Percentiles rank a stretch among this genome's conserved stretches.
Conservation (phyloP, 2,113 vertebrate genomes). For the Podarcis cretensis region DNA sequence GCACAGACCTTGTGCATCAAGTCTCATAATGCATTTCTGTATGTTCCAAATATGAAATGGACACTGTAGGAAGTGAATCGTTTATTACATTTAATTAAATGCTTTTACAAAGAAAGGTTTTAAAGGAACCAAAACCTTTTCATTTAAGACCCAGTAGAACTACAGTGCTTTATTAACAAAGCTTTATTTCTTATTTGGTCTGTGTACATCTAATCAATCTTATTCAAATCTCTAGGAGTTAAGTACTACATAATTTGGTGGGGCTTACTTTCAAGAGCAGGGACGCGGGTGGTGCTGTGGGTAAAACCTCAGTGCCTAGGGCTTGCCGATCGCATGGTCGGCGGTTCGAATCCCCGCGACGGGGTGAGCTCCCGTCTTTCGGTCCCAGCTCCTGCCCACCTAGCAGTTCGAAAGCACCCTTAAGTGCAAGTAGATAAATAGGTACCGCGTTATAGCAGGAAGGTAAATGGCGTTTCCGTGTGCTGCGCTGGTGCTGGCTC, state of each 20-base stretch:
- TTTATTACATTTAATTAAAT: neutral
- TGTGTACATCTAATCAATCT: neutral
- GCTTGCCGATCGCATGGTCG: too few species aligned
- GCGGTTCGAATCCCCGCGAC: too few species aligned
- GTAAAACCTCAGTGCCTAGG: too few species aligned
- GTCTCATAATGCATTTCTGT: neutral
- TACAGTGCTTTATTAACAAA: neutral
- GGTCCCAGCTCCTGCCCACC: too few species aligned
- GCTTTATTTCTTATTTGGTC: neutral
- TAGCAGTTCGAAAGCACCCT: too few species aligned
- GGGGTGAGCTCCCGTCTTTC: too few species aligned
- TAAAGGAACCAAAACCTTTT: neutral
- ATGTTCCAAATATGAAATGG: neutral
- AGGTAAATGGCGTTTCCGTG: too few species aligned
- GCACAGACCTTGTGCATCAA: neutral
- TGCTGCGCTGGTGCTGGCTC: too few species aligned
- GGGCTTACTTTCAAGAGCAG: neutral
- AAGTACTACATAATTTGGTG: neutral
- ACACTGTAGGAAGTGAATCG: neutral
- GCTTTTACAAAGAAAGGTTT: neutral
- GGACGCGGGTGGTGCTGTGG: too few species aligned
- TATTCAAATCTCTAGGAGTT: too few species aligned
- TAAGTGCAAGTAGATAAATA: too few species aligned
- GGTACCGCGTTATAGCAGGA: too few species aligned
- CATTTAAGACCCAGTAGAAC: neutral